Base-by-base conservation (phyloP, 2,113 vertebrate species). In the Megaceryle maxima region DNA sequence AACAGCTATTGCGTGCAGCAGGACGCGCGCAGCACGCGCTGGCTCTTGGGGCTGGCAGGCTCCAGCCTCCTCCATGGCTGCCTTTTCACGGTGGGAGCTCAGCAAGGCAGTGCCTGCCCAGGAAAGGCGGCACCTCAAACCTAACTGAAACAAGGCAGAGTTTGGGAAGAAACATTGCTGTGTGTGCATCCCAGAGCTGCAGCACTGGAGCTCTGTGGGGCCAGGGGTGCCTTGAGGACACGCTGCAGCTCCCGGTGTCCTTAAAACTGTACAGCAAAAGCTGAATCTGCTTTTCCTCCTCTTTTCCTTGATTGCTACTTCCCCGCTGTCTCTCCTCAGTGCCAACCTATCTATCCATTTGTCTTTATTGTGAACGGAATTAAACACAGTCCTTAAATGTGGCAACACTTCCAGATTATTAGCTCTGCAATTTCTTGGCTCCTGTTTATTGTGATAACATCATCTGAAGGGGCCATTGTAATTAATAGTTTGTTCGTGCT, bases 21-120 rank as follows among this genome's bases (percentile, higher is more conserved):
- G 74, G 80, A 53, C 2, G 1, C 1, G 5, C 0, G 5, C 62
- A 24, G 70, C n/a, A 1, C 1, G 7, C 0, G 5, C 51, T 37
- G 70, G 39, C 26, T 66, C 16, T 6, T 1, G 10, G n/a, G 80
- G 41, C 46, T 15, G 25, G 2, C 6, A 3, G 21, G n/a, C 35
- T 68, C 7, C 26, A 41, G 35, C 33, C 46, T 51, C 69, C 39
- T 10, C 26, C 35, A 5, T 19, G 18, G 41, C 53, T 43, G 55
- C 68, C 55, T 48, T 28, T n/a, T 24, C 53, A 9, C 8, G 1
- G 11, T 1, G 33, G 55, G 39, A 39, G 72, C 57, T 59, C 12
- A 0, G 76, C 8, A 11, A 12, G 50, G 55, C 2, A 0, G 2
- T 16, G 4, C 37, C 60, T 59, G 63, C 57, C 76, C 29, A 3